These are phyloP conservation scores for Fistularia commersonii DNA, from an alignment of 2,797 vertebrate genomes.

Conservation along the genomic window DNA sequence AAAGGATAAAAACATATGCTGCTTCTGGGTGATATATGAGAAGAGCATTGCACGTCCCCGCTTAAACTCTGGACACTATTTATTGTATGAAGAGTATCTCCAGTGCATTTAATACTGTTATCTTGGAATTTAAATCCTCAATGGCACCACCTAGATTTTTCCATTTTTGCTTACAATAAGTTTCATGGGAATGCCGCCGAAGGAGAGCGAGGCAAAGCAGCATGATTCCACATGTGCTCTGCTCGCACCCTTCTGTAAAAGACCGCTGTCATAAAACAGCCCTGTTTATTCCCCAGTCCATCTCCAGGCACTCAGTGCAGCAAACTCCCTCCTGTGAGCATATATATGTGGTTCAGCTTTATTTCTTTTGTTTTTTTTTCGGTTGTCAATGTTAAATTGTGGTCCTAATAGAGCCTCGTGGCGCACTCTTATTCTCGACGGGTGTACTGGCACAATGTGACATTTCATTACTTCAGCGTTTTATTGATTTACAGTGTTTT, in stretches of 20 bases:
- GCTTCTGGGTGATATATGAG: too few relatives aligned
- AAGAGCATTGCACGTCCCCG: too few relatives aligned
- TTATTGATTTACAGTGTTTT: slow-evolving; percentile 54
- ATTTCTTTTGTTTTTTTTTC: slow-evolving; percentile 37
- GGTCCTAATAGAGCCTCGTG: slow-evolving; percentile 36
- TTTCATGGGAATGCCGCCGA: not conserved
- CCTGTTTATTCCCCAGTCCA: slow-evolving; percentile 43
- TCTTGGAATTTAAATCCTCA: too few relatives aligned
- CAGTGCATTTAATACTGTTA: too few relatives aligned
- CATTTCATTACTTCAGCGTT: slow-evolving; percentile 50
- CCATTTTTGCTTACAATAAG: too few relatives aligned
- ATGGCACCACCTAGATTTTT: too few relatives aligned
- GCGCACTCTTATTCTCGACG: slow-evolving; percentile 27
- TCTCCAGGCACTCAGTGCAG: slow-evolving; percentile 42
- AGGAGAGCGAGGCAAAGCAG: too few relatives aligned
- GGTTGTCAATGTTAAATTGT: slow-evolving; percentile 40
- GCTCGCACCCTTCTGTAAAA: slow-evolving; percentile 35
- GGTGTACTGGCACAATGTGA: slow-evolving; percentile 41
- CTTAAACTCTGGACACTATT: too few relatives aligned
- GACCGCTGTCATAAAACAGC: slow-evolving; percentile 52
- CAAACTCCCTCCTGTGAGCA: slow-evolving; percentile 35
- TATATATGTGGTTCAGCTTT: slow-evolving; percentile 26
- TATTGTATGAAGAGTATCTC: too few relatives aligned
- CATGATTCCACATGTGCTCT: slow-evolving; percentile 61
- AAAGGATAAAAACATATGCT: too few relatives aligned